These are phyloP conservation scores for Harmothoe impar DNA, from an alignment of 2,888 invertebrate genomes.

Conservation along the genomic window DNA sequence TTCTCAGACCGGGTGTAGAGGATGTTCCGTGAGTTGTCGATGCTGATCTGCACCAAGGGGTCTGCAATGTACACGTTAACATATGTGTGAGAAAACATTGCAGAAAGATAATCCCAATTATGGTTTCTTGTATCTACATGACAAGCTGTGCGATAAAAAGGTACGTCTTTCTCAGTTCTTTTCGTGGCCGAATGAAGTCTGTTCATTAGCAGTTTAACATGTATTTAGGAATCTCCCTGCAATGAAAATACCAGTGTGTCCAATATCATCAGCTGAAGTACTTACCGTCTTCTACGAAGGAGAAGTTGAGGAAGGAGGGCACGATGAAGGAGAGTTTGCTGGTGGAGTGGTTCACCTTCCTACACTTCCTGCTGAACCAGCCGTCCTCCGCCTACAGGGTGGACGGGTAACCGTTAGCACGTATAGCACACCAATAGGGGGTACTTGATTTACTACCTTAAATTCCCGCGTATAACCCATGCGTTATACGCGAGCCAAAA, in stretches of 20 bases:
- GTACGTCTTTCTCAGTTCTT: too few relatives aligned
- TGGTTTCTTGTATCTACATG: too few relatives aligned
- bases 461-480: too few relatives aligned
- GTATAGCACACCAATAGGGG: neutral
- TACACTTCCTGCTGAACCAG: constrained; percentile 97
- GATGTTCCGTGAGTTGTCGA: constrained; percentile 94
- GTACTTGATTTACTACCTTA: too few relatives aligned
- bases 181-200: too few relatives aligned
- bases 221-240: too few relatives aligned
- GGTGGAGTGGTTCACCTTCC: constrained; percentile 96
- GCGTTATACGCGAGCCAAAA: too few relatives aligned
- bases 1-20: constrained; percentile 95
- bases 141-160: too few relatives aligned
- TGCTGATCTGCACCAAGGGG: constrained; percentile 91
- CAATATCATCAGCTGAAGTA: neutral
- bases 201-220: too few relatives aligned
- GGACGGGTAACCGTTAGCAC: too few relatives aligned
- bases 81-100: neutral
- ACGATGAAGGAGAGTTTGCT: constrained; percentile 93
- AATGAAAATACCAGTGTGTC: too few relatives aligned
- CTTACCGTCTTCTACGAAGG: constrained; percentile 88
- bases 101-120: too few relatives aligned
- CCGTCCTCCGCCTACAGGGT: constrained; percentile 85
- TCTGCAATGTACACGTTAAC: constrained; percentile 84
- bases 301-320: constrained; percentile 93